Evolutionary conservation across 1,140 invertebrate genomes (phyloP).

Genomic region (Heliothis subflexa): DNA sequence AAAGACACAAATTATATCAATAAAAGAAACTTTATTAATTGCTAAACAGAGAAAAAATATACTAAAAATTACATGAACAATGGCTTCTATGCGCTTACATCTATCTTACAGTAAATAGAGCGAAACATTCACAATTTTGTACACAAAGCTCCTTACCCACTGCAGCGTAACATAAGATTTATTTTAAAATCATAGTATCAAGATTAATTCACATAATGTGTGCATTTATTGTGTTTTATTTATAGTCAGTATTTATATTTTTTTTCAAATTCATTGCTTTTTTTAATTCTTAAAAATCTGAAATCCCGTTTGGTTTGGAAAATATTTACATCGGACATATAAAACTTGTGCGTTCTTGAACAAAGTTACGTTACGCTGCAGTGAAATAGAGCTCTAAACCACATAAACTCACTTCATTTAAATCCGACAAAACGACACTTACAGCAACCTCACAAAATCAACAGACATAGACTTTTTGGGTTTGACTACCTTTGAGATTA

Average conservation of each 20-base stretch:
- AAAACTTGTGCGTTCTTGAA: conserved; percentile 28
- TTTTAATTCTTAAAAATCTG: too few relatives aligned
- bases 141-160: conserved; percentile 20
- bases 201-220: neutral
- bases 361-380: neutral
- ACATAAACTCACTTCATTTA: conserved; percentile 21
- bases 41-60: conserved; percentile 74
- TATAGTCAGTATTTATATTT: too few relatives aligned
- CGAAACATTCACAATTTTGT: conserved; percentile 49
- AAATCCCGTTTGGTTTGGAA: too few relatives aligned
- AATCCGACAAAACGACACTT: conserved; percentile 29
- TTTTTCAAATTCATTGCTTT: too few relatives aligned
- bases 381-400: neutral
- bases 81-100: conserved; percentile 70
- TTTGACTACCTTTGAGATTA: conserved; percentile 16
- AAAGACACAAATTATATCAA: conserved; percentile 62
- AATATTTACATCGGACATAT: neutral
- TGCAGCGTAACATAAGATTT: neutral
- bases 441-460: conserved; percentile 29
- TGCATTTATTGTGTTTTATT: neutral
- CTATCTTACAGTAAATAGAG: conserved; percentile 56
- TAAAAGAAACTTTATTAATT: conserved; percentile 80
- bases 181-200: neutral
- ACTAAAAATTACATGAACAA: conserved; percentile 73
- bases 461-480: conserved; percentile 21